Percentiles rank a stretch among this genome's conserved stretches.
Evolutionary conservation across 2,888 invertebrate species (phyloP).

Genomic region (Heliconius sara): DNA sequence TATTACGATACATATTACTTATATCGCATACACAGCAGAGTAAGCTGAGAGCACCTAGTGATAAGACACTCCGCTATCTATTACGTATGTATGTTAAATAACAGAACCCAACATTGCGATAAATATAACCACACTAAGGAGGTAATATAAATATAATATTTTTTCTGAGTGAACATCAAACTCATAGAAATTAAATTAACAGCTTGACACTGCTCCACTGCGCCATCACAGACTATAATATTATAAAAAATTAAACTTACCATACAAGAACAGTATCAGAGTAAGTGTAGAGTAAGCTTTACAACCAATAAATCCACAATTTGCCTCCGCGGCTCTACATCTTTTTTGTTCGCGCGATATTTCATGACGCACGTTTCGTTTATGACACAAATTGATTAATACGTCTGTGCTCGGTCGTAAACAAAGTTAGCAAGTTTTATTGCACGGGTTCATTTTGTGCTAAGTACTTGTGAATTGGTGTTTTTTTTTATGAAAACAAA

Average conservation of each 20-base stretch:
- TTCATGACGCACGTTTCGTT: conserved; percentile 75
- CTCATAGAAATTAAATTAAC: too few relatives aligned
- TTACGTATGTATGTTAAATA: too few relatives aligned
- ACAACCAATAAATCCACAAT: conserved; percentile 50
- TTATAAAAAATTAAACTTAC: background rate
- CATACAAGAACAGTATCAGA: background rate
- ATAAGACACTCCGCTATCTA: too few relatives aligned
- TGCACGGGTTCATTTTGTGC: conserved; percentile 5
- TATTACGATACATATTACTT: too few relatives aligned
- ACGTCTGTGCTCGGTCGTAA: conserved; percentile 56
- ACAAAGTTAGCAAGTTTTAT: conserved; percentile 37
- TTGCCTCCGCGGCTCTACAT: conserved; percentile 54
- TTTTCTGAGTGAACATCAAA: too few relatives aligned
- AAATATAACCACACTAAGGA: too few relatives aligned
- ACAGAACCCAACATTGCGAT: too few relatives aligned
- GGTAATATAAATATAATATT: too few relatives aligned
- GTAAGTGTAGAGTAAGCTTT: conserved; percentile 11
- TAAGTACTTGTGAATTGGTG: conserved; percentile 10
- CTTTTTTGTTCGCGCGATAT: conserved; percentile 69
- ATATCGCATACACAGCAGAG: too few relatives aligned
- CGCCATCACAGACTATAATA: background rate
- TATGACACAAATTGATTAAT: conserved; percentile 76
- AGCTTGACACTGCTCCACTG: too few relatives aligned
- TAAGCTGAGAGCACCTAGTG: too few relatives aligned
- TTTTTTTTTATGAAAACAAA: background rate